Evolutionary conservation across 2,113 vertebrate genomes (phyloP).

Genomic region (Rhinolophus ferrumequinum): DNA sequence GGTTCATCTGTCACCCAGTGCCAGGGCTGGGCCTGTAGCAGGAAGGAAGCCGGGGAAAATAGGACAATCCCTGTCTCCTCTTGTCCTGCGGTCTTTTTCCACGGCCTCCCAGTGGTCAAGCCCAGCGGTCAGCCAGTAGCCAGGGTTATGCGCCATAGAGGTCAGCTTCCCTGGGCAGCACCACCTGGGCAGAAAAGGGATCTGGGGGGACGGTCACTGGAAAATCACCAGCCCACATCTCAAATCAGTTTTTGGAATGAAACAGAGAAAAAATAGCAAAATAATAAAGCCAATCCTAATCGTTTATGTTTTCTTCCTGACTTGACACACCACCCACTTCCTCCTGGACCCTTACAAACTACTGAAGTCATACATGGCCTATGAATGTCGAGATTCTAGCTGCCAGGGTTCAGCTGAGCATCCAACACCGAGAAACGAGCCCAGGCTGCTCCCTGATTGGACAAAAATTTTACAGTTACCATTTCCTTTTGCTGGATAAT

Average conservation of each 20-base stretch:
- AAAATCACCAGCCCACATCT: background rate
- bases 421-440: conserved; percentile 69
- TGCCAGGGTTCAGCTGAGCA: conserved; percentile 65
- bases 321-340: background rate
- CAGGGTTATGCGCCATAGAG: background rate
- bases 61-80: too few species aligned
- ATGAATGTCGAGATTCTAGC: conserved; percentile 44
- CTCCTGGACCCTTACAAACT: conserved; percentile 3
- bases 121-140: background rate
- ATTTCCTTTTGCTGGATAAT: conserved; percentile 77
- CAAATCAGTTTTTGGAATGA: background rate
- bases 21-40: background rate
- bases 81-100: background rate
- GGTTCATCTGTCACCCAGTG: conserved; percentile 71
- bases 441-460: conserved; percentile 59
- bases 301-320: background rate
- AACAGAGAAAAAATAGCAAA: background rate
- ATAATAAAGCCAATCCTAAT: background rate
- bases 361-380: background rate
- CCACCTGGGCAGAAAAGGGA: background rate
- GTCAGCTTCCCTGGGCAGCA: background rate
- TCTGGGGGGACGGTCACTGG: background rate
- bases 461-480: conserved; percentile 76
- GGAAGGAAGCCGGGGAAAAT: background rate
- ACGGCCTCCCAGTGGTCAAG: background rate